Evolutionary conservation across 2,797 vertebrate genomes (phyloP).

Genomic region (Danionella dracula): DNA sequence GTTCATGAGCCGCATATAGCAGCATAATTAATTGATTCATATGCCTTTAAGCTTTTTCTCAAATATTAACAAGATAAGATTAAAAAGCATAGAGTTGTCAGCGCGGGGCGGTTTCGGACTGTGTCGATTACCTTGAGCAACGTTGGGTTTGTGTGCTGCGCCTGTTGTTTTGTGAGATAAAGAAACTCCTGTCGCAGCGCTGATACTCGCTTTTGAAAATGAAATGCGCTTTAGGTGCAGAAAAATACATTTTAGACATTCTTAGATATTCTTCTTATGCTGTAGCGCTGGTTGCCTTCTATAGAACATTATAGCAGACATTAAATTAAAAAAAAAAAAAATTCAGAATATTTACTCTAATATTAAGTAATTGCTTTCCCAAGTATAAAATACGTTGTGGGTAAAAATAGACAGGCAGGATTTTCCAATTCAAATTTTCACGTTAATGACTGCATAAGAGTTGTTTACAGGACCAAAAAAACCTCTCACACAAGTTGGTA

Average conservation of each 20-base stretch:
- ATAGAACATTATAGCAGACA: background rate
- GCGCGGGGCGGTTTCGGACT: slow-evolving; percentile 26
- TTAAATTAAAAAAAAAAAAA: too few species aligned
- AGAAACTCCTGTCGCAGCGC: slow-evolving; percentile 1
- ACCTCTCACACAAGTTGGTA: too few species aligned
- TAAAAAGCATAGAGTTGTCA: slow-evolving; percentile 48
- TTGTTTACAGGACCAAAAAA: too few species aligned
- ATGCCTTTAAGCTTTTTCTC: slow-evolving; percentile 65
- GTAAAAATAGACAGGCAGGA: too few species aligned
- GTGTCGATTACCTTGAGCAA: slow-evolving; percentile 27
- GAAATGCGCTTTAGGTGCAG: background rate
- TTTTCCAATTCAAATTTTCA: too few species aligned
- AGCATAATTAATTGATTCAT: slow-evolving; percentile 69
- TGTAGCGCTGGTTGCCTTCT: background rate
- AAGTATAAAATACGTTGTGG: too few species aligned
- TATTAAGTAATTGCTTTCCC: too few species aligned
- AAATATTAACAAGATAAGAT: slow-evolving; percentile 68
- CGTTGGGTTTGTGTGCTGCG: background rate
- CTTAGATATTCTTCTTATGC: background rate
- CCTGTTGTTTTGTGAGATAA: slow-evolving; percentile 37
- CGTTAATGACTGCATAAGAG: too few species aligned
- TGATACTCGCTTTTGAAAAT: slow-evolving; percentile 6
- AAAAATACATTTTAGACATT: background rate
- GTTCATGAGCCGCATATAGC: slow-evolving; percentile 65
- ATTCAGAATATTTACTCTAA: too few species aligned